Base-by-base conservation (phyloP, 2,113 vertebrate genomes). In the Aleadryas rufinucha region DNA sequence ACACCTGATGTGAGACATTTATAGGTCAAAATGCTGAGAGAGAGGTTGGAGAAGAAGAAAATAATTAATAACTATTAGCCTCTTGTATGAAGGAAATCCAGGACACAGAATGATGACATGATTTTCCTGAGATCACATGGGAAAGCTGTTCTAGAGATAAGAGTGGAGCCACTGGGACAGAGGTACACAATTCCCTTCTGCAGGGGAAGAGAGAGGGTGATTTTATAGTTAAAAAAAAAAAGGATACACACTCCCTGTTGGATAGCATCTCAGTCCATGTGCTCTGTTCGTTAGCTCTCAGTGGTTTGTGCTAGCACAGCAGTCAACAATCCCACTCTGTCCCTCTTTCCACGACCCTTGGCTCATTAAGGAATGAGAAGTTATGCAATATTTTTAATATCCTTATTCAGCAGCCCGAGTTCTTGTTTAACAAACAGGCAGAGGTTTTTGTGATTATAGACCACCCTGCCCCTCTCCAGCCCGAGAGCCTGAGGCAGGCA, bases 71-170 rank as follows among this genome's bases (percentile, higher is more conserved):
- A 52, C n/a, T 52, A 14, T 66, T 81, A 78, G 35, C 24, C 9
- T 44, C 10, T 87, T 53, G 13, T 44, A 9, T 11, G 15, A 75
- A 71, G 64, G 61, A 80, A 91, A 80, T 69, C 21, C 39, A 78
- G 53, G 77, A 61, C 57, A 87, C 22, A 31, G 24, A 63, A 37
- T 45, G 60, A 81, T 37, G 81, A 83, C 79, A 21, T 76, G n/a
- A n/a, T 60, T 91, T 92, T 87, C 42, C 65, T 59, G 26, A 56
- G 22, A 13, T 89, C 6, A 0, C 86, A 41, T 8, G 8, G 65
- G 89, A 95, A 94, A 84, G 42, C 53, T 80, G 30, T 65, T 78
- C 30, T 35, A 24, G 70, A 93, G 93, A 87, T 95, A 91, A 74
- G 86, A 45, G 30, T 84, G 75, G 70, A 95, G 64, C 64, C 91